phyloP scores from a whole-genome alignment of 2,113 vertebrate genomes.

The Oxyruncus cristatus region DNA sequence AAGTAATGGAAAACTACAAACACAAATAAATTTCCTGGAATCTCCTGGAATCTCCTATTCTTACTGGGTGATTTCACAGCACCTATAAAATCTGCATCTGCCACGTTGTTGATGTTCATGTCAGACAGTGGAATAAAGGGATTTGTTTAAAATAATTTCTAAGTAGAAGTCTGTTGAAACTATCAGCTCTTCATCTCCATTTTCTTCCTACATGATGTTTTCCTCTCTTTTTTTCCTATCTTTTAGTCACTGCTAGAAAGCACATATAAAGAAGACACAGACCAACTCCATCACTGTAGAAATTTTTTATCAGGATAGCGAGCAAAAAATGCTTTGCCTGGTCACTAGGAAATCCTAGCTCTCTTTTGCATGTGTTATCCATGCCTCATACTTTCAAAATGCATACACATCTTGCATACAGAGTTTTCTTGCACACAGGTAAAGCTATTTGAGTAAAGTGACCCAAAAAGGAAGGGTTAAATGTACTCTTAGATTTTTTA shows the following conservation, averaged over 20 bases:
- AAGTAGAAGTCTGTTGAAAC: not conserved
- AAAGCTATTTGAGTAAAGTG: not conserved
- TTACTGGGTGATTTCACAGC: not conserved
- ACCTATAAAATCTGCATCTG: conserved; percentile 16
- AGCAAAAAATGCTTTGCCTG: not conserved
- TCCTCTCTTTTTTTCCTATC: not conserved
- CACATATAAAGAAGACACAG: not conserved
- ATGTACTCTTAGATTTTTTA: not conserved
- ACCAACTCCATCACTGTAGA: not conserved
- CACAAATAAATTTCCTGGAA: conserved; percentile 7
- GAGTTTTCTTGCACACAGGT: not conserved
- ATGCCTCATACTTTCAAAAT: not conserved
- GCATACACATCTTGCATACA: not conserved
- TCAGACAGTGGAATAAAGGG: not conserved
- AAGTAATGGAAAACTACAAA: conserved; percentile 25
- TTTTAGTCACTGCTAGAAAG: not conserved
- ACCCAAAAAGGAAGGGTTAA: not conserved
- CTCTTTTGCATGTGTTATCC: not conserved
- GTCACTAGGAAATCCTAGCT: not conserved
- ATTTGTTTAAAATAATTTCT: conserved; percentile 24
- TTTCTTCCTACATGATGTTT: not conserved
- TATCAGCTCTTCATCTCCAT: not conserved
- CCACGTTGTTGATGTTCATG: not conserved
- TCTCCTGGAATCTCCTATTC: not conserved
- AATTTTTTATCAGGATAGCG: not conserved